Evolutionary conservation across 2,113 vertebrate species (phyloP), one percentile per base, ranked within the genome.

Genomic region (Lucifuga dentata): DNA sequence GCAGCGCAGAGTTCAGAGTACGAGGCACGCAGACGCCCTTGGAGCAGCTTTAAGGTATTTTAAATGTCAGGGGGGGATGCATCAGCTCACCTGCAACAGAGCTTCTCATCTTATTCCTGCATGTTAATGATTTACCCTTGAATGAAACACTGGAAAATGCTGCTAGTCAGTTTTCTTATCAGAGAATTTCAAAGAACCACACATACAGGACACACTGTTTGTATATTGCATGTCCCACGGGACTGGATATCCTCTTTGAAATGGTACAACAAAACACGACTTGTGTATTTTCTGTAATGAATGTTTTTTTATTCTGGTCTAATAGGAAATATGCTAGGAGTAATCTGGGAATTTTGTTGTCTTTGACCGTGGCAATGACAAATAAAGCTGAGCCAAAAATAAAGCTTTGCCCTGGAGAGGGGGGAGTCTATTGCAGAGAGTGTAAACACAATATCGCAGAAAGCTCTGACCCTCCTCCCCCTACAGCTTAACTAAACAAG

Each of bases 21-120:
- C 39, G 26, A 45, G 44, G 48, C 52, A 40, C 58, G 29, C 81
- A 51, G 19, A 49, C 0, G 40, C 56, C 78, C 79, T 70, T 69
- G 24, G 12, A 72, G 80, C 59, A 41, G 83, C 71, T 88, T 78
- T 56, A 63, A 89, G 83, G 80, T 76, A 1, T 80, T 81, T 84
- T 39, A 90, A 83, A 91, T 89, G 85, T 85, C 87, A 88, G 55
- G 3, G 89, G 76, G 71, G 89, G 74, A 87, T 73, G 73, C 85
- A 82, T 83, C 82, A 65, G 70, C 66, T 78, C 11, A 58, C 78
- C 69, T 63, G 70, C 46, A 75, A 78, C 41, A 2, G 58, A 59
- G 53, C 70, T 67, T 82, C 78, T 86, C 74, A 67, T 86, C 71
- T 71, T 33, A 68, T 12, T 70, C 68, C 68, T 66, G 53, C 11